Evolutionary conservation across 2,888 invertebrate species (phyloP).

Genomic region (Prosopocoilus inquinatus): DNA sequence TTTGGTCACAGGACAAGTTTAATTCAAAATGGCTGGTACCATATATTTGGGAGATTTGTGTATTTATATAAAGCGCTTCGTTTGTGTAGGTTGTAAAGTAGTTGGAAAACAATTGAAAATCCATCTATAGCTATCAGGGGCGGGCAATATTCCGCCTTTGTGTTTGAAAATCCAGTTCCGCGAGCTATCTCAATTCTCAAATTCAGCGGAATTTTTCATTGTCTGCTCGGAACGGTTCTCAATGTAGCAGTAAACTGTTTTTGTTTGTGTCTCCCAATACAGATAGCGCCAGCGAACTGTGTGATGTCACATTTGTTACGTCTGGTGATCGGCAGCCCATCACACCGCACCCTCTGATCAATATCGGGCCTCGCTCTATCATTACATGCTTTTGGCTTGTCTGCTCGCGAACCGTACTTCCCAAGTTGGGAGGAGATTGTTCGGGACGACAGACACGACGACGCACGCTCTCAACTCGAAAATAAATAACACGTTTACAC

Average conservation of each 20-base stretch:
- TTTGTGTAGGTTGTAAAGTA: neutral
- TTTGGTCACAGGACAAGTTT: too few relatives aligned
- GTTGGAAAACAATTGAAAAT: slow-evolving; percentile 27
- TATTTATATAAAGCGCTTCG: too few relatives aligned
- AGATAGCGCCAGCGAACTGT: slow-evolving; percentile 37
- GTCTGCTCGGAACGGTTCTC: slow-evolving; percentile 31
- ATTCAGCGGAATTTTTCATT: slow-evolving; percentile 35
- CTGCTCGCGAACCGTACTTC: slow-evolving; percentile 19
- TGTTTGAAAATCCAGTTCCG: slow-evolving; percentile 27
- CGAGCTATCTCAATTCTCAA: slow-evolving; percentile 31
- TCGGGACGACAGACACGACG: neutral
- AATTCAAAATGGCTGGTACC: too few relatives aligned
- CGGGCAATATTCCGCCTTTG: slow-evolving; percentile 29
- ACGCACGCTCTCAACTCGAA: slow-evolving; percentile 6
- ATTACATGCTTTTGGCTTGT: slow-evolving; percentile 26
- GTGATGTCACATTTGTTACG: slow-evolving; percentile 41
- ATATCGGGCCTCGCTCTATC: slow-evolving; percentile 33
- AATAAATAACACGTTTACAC: slow-evolving; percentile 23
- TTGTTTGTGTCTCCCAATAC: slow-evolving; percentile 32
- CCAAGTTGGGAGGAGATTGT: slow-evolving; percentile 7
- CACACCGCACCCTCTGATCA: slow-evolving; percentile 33
- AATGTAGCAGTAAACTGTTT: slow-evolving; percentile 33
- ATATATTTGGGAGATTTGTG: too few relatives aligned
- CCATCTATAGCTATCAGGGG: slow-evolving; percentile 27
- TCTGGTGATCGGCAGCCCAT: slow-evolving; percentile 37